Percentiles rank a stretch among this genome's conserved stretches.
These are phyloP conservation scores for Drepanosiphum platanoidis DNA, from an alignment of 2,888 invertebrate species.

Conservation along the genomic window DNA sequence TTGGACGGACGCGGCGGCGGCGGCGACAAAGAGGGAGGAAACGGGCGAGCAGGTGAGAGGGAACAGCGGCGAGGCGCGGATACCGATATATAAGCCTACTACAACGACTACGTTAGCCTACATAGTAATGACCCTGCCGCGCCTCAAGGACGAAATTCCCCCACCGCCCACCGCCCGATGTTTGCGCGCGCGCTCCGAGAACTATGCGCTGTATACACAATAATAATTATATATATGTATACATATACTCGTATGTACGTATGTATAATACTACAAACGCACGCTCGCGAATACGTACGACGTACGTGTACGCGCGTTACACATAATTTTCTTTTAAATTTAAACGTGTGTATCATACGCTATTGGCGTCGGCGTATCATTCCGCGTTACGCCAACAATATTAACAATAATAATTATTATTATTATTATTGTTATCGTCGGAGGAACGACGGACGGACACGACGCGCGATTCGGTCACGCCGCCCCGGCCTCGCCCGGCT, in stretches of 20 bases:
- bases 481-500: conserved; percentile 16
- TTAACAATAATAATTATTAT: too few relatives aligned
- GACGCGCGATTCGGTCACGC: not conserved
- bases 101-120: conserved; percentile 51
- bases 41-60: conserved; percentile 11
- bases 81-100: conserved; percentile 49
- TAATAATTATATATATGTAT: not conserved
- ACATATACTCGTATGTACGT: not conserved
- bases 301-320: too few relatives aligned
- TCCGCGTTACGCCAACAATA: not conserved
- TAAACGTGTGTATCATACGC: too few relatives aligned
- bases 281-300: too few relatives aligned
- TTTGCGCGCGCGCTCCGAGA: conserved; percentile 15
- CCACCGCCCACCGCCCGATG: conserved; percentile 5
- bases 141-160: conserved; percentile 60
- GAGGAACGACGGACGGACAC: not conserved
- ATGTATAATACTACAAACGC: not conserved
- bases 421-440: not conserved
- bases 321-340: too few relatives aligned
- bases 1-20: not conserved
- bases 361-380: not conserved
- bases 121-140: conserved; percentile 61
- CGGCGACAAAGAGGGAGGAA: not conserved
- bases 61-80: not conserved
- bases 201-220: not conserved